Conservation (phyloP, 64 coral and sea anemone species). For the Porites australiensis region DNA sequence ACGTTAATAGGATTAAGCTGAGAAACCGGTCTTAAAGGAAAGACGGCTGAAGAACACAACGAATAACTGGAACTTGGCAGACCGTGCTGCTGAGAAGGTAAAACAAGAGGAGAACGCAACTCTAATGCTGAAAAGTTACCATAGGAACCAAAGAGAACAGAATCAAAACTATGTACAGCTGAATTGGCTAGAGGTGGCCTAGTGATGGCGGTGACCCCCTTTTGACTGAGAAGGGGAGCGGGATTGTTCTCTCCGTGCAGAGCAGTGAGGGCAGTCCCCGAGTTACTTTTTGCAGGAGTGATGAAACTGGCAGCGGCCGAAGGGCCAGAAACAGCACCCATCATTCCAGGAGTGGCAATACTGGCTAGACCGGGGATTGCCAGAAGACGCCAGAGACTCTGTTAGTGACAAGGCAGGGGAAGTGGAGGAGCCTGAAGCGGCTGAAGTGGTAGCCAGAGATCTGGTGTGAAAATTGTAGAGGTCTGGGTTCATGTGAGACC, state of each 20-base stretch:
- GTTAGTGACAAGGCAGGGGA: background rate
- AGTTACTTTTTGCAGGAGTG: too few relatives aligned
- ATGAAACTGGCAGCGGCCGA: too few relatives aligned
- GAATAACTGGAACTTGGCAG: too few relatives aligned
- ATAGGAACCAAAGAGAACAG: too few relatives aligned
- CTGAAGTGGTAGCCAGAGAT: background rate
- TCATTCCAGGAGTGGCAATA: too few relatives aligned
- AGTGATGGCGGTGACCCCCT: too few relatives aligned
- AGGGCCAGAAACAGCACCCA: background rate
- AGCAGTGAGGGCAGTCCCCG: background rate
- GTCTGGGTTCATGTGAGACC: background rate
- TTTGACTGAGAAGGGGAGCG: background rate
- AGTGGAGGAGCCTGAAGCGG: background rate
- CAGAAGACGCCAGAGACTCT: background rate
- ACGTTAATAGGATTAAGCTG: slow-evolving; percentile 4
- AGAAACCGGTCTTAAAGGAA: background rate
- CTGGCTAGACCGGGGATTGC: background rate
- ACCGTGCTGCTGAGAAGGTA: background rate
- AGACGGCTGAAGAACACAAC: background rate
- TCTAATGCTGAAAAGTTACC: background rate
- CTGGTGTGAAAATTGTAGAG: too few relatives aligned
- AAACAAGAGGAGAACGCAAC: background rate
- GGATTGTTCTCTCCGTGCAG: background rate
- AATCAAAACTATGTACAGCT: background rate
- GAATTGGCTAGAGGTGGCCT: background rate